phyloP scores from a whole-genome alignment of 2,888 invertebrate species.

The Trachelus stipa region DNA sequence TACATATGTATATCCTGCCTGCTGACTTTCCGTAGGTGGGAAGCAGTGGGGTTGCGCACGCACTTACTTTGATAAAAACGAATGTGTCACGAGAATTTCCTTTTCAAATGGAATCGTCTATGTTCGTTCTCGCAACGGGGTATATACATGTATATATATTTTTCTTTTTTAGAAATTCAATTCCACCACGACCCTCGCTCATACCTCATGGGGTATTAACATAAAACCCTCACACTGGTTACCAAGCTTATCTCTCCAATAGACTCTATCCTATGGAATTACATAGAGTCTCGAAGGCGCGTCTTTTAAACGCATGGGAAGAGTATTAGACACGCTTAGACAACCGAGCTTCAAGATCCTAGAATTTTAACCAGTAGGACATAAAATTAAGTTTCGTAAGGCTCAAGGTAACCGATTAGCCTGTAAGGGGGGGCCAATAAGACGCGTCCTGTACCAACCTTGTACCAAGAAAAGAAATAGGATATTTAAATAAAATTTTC shows the following conservation, averaged over 20 bases:
- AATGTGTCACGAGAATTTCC: slow-evolving; percentile 65
- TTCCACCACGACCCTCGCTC: not conserved
- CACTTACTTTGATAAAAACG: slow-evolving; percentile 54
- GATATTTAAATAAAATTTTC: not conserved
- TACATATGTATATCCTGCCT: slow-evolving; percentile 26
- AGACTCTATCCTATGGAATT: not conserved
- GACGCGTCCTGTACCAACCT: not conserved
- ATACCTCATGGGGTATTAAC: not conserved
- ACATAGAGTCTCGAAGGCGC: not conserved
- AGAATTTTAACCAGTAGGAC: not conserved
- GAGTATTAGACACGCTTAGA: not conserved
- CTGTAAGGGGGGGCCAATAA: not conserved
- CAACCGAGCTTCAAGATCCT: not conserved
- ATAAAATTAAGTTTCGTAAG: not conserved
- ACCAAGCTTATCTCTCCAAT: not conserved
- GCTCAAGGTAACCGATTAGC: not conserved
- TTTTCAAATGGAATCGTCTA: slow-evolving; percentile 57
- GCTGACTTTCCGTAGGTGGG: slow-evolving; percentile 57
- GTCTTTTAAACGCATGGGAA: not conserved
- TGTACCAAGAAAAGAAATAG: not conserved
- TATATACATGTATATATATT: not conserved
- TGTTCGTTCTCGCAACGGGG: not conserved
- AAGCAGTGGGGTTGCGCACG: slow-evolving; percentile 28
- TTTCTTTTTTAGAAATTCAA: slow-evolving; percentile 8
- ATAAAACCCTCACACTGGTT: not conserved